Evolutionary conservation across 2,888 invertebrate genomes (phyloP), one percentile per base, ranked within the genome.

Genomic region (Microchrysa polita): DNA sequence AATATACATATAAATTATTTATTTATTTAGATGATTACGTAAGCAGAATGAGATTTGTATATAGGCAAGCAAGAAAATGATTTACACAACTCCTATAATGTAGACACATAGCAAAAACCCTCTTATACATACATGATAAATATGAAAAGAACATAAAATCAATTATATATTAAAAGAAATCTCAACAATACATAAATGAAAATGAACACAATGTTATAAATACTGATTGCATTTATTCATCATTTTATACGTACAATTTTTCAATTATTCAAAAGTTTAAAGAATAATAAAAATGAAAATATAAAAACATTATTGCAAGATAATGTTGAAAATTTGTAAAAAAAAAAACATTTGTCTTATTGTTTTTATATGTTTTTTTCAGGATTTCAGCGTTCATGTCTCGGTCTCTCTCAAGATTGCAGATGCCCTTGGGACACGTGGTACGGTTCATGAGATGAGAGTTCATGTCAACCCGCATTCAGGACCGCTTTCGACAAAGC

Each of bases 1-100:
- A 52, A 67, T n/a, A n/a, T n/a, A n/a, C n/a, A n/a, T n/a, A 27
- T 57, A 69, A 69, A 69, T 69, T 69, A 69, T 69, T 69, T 69
- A 55, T 69, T 69, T 69, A 69, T 69, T 69, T 57, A 69, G 23
- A 55, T 20, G 27, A 34, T 34, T 5, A n/a, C n/a, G 27, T 34
- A 55, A 40, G 57, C 23, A 53, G 20, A 18, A 55, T 20, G 65
- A 14, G 65, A 69, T 52, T 69, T 69, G 69, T 69, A 69, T 44
- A 69, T 69, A 69, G 7, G 27, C 2, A 34, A 34, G 7, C 27
- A 23, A 67, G 12, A n/a, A n/a, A n/a, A n/a, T n/a, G n/a, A 20
- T 23, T 23, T 23, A 65, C 67, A 48, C 67, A 61, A 34, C 61
- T 61, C 61, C 61, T 61, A 61, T 18, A 61, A n/a, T n/a, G n/a